phyloP scores from a whole-genome alignment of 2,797 vertebrate species.

The Dromococcyx pavoninus region DNA sequence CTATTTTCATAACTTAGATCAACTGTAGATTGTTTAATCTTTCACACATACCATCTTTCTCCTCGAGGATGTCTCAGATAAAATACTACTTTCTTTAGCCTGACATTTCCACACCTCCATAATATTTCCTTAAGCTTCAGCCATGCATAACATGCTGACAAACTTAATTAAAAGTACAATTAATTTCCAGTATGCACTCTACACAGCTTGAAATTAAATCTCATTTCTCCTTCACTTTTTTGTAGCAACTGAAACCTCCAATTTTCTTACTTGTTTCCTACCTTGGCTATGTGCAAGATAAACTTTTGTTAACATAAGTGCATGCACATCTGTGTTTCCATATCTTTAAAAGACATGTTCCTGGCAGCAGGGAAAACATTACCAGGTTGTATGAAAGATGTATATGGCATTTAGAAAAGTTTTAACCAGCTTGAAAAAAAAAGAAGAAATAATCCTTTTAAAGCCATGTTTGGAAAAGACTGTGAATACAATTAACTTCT shows the following conservation, averaged over 20 bases:
- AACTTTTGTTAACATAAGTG: background rate
- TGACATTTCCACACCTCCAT: background rate
- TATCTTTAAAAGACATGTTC: background rate
- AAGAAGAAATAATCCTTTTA: slow-evolving; percentile 35
- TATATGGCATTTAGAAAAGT: background rate
- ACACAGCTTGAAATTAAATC: background rate
- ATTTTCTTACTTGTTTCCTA: background rate
- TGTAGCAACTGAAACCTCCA: background rate
- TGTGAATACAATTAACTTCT: slow-evolving; percentile 57
- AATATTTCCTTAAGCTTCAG: slow-evolving; percentile 14
- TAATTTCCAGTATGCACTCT: background rate
- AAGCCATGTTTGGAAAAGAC: slow-evolving; percentile 36
- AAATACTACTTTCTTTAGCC: background rate
- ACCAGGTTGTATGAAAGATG: background rate
- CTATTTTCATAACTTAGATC: background rate
- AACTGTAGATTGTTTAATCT: background rate
- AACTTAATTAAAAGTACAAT: slow-evolving; percentile 36
- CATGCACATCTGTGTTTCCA: background rate
- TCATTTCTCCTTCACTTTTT: background rate
- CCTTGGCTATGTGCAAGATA: background rate
- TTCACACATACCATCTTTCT: background rate
- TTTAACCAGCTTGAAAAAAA: background rate
- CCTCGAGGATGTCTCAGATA: background rate
- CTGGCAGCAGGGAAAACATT: background rate
- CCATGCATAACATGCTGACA: background rate